phyloP scores from a whole-genome alignment of 2,797 vertebrate species.

The Hapalemur alaotrensis region DNA sequence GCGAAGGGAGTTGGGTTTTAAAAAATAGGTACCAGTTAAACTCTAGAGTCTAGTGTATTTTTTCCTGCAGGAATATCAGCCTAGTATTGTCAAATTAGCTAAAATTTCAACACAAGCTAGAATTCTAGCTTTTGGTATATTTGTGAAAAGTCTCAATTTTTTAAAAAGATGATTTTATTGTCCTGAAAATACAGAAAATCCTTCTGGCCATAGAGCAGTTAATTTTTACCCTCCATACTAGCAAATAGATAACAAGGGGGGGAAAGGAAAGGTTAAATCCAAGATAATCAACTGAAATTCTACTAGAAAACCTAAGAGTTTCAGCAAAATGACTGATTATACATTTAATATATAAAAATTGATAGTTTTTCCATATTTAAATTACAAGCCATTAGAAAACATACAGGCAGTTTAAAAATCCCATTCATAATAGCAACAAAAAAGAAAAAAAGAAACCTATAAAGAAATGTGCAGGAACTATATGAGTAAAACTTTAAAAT shows the following conservation, averaged over 20 bases:
- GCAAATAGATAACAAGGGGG: neutral
- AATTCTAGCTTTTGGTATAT: neutral
- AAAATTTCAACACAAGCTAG: neutral
- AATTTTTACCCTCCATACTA: neutral
- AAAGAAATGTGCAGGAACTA: neutral
- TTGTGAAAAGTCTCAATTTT: neutral
- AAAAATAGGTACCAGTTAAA: neutral
- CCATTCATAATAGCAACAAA: neutral
- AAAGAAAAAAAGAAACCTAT: neutral
- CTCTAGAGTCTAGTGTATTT: neutral
- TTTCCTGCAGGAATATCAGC: neutral
- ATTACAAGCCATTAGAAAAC: conserved; percentile 40
- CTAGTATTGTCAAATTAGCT: neutral
- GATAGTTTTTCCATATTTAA: conserved; percentile 2
- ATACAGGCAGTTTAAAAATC: neutral
- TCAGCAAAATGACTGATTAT: neutral
- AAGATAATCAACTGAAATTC: conserved; percentile 6
- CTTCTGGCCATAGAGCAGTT: neutral
- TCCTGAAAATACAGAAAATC: conserved; percentile 30
- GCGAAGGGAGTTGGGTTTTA: neutral
- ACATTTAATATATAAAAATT: conserved; percentile 21
- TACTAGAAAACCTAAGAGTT: conserved; percentile 13
- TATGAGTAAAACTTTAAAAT: neutral
- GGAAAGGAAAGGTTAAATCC: neutral
- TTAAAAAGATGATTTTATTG: neutral